Base-by-base conservation (phyloP, 2,797 vertebrate species). In the Gouania willdenowi region DNA sequence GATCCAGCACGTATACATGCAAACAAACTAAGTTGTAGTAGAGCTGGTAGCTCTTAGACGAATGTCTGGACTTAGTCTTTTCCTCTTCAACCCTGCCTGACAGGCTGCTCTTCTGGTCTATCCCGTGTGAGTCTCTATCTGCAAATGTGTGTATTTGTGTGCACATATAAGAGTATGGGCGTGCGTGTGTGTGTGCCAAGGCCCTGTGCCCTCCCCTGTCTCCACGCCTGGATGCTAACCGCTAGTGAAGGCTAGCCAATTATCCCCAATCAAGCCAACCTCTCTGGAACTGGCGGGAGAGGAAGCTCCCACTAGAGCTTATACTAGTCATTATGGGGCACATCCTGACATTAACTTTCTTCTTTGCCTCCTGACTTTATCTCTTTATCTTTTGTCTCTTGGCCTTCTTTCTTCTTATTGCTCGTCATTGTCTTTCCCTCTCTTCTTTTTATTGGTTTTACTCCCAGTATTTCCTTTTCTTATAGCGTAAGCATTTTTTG, bases 211-310 rank as follows among this genome's bases (percentile, higher is more conserved):
- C 75, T 82, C 77, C 77, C 46, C 69, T 72, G 81, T 66, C 70
- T 83, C 62, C 24, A 65, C 77, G 64, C 74, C 77, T 82, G 76
- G 82, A 79, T 75, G 71, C 71, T 86, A 89, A 81, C 75, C 81
- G 63, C 82, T 83, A 83, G 56, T 79, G 87, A 87, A 91, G 83
- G 74, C 74, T 59, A 59, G 78, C 85, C 71, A 85, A 79, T 88
- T 89, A 84, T 82, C 88, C 84, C 79, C 72, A 85, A 88, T 89
- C 85, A 89, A 86, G 82, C 80, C 83, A 73, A 76, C 82, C 83
- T 88, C 83, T 71, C 57, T 75, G 82, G 79, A 79, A 76, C 83
- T 82, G 82, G 84, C 58, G 81, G 66, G 50, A 79, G 76, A 83
- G 82, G 84, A 83, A 81, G 81, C 85, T 86, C 82, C 83, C 84